These are phyloP conservation scores for Trogon surrucura DNA, from an alignment of 2,113 vertebrate genomes.

Conservation along the genomic window DNA sequence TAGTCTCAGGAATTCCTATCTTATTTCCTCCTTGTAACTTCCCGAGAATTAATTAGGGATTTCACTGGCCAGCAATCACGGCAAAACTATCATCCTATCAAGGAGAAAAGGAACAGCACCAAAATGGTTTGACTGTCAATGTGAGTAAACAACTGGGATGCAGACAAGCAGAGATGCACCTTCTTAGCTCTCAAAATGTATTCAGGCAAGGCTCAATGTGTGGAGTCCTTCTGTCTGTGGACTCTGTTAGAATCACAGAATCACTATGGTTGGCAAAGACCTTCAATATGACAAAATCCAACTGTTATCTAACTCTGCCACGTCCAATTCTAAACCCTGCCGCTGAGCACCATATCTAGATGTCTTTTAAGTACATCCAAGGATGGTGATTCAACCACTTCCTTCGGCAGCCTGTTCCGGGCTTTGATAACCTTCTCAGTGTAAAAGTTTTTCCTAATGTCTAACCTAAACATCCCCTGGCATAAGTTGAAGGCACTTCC, in stretches of 20 bases:
- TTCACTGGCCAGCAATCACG: neutral
- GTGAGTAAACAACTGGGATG: neutral
- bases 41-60: neutral
- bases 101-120: neutral
- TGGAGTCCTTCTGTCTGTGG: neutral
- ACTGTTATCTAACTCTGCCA: too few relatives aligned
- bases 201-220: fast-evolving
- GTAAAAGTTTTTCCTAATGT: too few relatives aligned
- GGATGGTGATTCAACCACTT: too few relatives aligned
- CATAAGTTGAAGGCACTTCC: too few relatives aligned
- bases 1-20: neutral
- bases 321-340: too few relatives aligned
- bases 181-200: neutral
- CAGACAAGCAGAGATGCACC: neutral
- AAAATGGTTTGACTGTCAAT: neutral
- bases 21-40: neutral
- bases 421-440: too few relatives aligned
- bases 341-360: too few relatives aligned
- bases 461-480: too few relatives aligned
- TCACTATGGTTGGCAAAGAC: too few relatives aligned
- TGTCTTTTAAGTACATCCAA: too few relatives aligned
- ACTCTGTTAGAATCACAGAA: neutral
- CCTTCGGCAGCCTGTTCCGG: too few relatives aligned
- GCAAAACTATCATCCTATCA: neutral
- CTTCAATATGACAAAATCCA: too few relatives aligned